phyloP scores from a whole-genome alignment of 2,888 invertebrate genomes.

The Parnassius mnemosyne region DNA sequence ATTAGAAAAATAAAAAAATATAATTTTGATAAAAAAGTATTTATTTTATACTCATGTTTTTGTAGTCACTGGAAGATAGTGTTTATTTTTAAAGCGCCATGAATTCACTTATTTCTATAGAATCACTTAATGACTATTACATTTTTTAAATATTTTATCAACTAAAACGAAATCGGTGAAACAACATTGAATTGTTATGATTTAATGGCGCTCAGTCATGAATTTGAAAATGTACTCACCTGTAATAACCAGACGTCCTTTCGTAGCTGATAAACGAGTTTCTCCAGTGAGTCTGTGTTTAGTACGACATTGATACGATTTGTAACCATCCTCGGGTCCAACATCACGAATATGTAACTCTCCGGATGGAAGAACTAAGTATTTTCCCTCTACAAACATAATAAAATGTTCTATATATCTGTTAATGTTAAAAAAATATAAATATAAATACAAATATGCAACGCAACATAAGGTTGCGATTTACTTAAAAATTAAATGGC shows the following conservation, averaged over 20 bases:
- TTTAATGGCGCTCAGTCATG: conserved; percentile 33
- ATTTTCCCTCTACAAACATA: conserved; percentile 90
- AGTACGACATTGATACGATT: conserved; percentile 96
- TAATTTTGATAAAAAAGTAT: not conserved
- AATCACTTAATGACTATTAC: not conserved
- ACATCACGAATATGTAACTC: conserved; percentile 97
- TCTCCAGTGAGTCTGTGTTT: conserved; percentile 96
- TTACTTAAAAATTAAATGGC: conserved; percentile 70
- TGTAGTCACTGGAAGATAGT: conserved; percentile 17
- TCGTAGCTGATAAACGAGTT: conserved; percentile 94
- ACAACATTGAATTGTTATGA: conserved; percentile 23
- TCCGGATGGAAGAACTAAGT: conserved; percentile 95
- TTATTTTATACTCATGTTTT: not conserved
- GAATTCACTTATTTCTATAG: conserved; percentile 17
- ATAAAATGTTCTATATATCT: conserved; percentile 26
- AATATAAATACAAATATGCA: conserved; percentile 32
- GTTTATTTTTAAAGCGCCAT: conserved; percentile 19
- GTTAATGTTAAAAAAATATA: not conserved
- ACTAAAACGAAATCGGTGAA: conserved; percentile 4
- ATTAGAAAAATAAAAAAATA: not conserved
- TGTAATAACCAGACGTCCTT: conserved; percentile 96
- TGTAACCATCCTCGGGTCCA: conserved; percentile 95
- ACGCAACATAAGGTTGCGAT: conserved; percentile 63
- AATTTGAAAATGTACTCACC: conserved; percentile 82
- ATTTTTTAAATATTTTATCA: not conserved